Evolutionary conservation across 92 coral and sea anemone genomes (phyloP).

Genomic region (Paragorgia papillata): DNA sequence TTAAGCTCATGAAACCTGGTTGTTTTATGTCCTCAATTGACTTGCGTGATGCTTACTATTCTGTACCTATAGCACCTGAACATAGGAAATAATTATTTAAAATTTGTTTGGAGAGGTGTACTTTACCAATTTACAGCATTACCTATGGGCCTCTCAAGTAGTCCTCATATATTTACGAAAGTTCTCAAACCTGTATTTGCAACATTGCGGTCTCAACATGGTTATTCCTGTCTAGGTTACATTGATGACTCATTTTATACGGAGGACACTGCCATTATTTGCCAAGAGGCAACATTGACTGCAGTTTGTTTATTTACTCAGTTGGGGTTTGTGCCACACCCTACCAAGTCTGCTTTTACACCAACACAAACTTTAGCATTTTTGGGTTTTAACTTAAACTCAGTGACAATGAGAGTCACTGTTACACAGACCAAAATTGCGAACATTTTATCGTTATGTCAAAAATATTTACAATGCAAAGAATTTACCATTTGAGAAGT

Average conservation of each 20-base stretch:
- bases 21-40: constrained; percentile 58
- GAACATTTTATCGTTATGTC: not conserved
- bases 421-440: constrained; percentile 1
- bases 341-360: constrained; percentile 40
- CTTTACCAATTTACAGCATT: constrained; percentile 45
- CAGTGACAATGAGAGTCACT: constrained; percentile 20
- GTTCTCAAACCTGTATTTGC: constrained; percentile 67
- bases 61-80: constrained; percentile 39
- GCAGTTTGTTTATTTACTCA: constrained; percentile 27
- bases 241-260: constrained; percentile 56
- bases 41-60: constrained; percentile 53
- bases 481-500: constrained; percentile 29
- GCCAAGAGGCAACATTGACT: constrained; percentile 32
- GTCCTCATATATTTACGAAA: constrained; percentile 52
- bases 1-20: constrained; percentile 53
- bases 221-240: constrained; percentile 60
- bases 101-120: constrained; percentile 50
- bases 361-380: constrained; percentile 54
- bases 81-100: constrained; percentile 49
- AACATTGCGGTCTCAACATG: constrained; percentile 48
- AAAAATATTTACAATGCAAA: not conserved
- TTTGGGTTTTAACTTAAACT: constrained; percentile 35
- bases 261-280: constrained; percentile 14
- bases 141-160: constrained; percentile 55
- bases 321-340: constrained; percentile 52